Percentiles rank a stretch among this genome's conserved stretches.
Evolutionary conservation across 2,113 vertebrate genomes (phyloP).

Genomic region (Rutilus rutilus): DNA sequence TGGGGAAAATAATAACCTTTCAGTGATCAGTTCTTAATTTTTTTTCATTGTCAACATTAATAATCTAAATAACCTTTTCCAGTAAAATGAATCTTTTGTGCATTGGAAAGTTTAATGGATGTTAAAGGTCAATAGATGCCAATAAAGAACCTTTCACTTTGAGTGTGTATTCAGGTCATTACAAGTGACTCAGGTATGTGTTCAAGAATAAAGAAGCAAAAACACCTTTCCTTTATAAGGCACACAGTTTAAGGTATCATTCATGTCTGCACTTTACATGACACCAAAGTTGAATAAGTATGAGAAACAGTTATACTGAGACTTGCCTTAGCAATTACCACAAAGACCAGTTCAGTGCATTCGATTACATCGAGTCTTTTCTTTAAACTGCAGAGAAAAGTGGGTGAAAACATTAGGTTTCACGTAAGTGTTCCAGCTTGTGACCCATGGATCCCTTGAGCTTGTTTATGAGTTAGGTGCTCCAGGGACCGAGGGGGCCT

Average conservation of each 20-base stretch:
- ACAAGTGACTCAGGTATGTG: background rate
- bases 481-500: constrained; percentile 37
- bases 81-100: no score
- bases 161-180: background rate
- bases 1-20: background rate
- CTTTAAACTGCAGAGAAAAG: background rate
- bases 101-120: no score
- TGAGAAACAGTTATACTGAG: background rate
- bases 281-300: background rate
- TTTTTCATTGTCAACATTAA: no score
- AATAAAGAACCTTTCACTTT: no score
- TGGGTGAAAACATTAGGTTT: constrained; percentile 20
- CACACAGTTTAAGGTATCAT: background rate
- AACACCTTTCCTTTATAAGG: background rate
- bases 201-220: background rate
- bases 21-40: no score
- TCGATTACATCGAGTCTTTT: background rate
- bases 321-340: background rate
- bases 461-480: constrained; percentile 20
- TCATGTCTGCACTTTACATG: background rate
- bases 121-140: no score
- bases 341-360: background rate
- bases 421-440: constrained; percentile 7
- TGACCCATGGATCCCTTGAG: constrained; percentile 13
- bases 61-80: no score